Evolutionary conservation across 2,888 invertebrate species (phyloP).

Genomic region (Pantelozetes paolii): DNA sequence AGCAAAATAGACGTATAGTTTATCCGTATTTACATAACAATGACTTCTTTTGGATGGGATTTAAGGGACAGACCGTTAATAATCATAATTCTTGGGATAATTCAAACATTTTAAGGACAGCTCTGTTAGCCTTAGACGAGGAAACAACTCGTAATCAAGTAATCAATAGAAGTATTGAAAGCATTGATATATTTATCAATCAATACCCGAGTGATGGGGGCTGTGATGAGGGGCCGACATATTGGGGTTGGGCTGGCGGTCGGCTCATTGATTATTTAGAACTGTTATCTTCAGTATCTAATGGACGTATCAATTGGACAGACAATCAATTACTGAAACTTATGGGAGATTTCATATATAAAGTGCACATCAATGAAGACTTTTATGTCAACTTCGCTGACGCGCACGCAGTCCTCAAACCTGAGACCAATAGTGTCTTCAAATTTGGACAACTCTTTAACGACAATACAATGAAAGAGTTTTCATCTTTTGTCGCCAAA

Average conservation of each 20-base stretch:
- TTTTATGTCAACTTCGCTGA: conserved; percentile 36
- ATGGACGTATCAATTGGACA: background rate
- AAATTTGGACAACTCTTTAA: conserved; percentile 31
- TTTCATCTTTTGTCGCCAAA: conserved; percentile 22
- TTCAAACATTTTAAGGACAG: conserved; percentile 24
- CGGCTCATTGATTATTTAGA: conserved; percentile 35
- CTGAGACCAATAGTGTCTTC: conserved; percentile 1
- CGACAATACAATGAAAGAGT: conserved; percentile 31
- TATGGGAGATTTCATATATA: conserved; percentile 20
- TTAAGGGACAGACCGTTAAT: conserved; percentile 16
- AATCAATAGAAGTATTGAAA: conserved; percentile 21
- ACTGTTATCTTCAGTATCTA: background rate
- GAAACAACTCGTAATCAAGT: background rate
- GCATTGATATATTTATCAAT: conserved; percentile 20
- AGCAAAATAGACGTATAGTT: conserved; percentile 21
- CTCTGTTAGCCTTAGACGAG: conserved; percentile 22
- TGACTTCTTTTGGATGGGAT: conserved; percentile 36
- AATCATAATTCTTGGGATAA: conserved; percentile 34
- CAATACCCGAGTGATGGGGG: conserved; percentile 35
- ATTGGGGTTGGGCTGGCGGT: conserved; percentile 35
- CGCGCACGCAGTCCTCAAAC: background rate
- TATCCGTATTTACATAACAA: conserved; percentile 22
- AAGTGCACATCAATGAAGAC: conserved; percentile 28
- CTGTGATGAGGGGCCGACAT: conserved; percentile 35
- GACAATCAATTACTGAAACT: conserved; percentile 17